Conservation (phyloP, 53 echinoderm and acorn worm genomes). For the Holothuria scabra region DNA sequence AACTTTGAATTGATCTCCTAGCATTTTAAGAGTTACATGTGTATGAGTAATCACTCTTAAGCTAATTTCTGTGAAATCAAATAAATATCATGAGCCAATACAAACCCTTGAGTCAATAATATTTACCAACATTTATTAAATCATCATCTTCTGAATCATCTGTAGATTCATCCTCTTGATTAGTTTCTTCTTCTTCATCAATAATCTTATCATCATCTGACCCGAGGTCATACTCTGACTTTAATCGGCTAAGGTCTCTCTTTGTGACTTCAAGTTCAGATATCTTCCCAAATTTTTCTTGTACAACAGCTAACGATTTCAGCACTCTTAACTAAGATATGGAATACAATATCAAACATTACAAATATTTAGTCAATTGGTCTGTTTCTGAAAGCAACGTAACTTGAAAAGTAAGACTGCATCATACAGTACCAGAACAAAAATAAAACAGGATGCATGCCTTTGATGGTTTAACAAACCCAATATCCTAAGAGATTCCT, state of each 20-base stretch:
- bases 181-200: constrained; percentile 60
- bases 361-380: background rate
- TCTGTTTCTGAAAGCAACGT: background rate
- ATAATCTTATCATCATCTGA: constrained; percentile 79
- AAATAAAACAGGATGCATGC: no score
- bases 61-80: no score
- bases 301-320: constrained; percentile 63
- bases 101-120: no score
- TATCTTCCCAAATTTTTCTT: constrained; percentile 69
- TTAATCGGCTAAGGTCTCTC: constrained; percentile 68
- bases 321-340: constrained; percentile 57
- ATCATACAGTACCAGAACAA: no score
- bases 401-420: no score
- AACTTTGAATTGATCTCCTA: no score
- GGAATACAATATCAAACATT: background rate
- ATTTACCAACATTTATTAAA: no score
- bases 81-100: no score
- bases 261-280: constrained; percentile 63
- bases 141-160: constrained; percentile 59
- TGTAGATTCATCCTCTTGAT: constrained; percentile 58
- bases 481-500: no score
- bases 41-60: no score
- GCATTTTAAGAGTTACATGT: no score
- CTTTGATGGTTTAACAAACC: no score
- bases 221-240: constrained; percentile 68